phyloP scores from a whole-genome alignment of 2,888 invertebrate species.

The Tricholauxania praeusta region DNA sequence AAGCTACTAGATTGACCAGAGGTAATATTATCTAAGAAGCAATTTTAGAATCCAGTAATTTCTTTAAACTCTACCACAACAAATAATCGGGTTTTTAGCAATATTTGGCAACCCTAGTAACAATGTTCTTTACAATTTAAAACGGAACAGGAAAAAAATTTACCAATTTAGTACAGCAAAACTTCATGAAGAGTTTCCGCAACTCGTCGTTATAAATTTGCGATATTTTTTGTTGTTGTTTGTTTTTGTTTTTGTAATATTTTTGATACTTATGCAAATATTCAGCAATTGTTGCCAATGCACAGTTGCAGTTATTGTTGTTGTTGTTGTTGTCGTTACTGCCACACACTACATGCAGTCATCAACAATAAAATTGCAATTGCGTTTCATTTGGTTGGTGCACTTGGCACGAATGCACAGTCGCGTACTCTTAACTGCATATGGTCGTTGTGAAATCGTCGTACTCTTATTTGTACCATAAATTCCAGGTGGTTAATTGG shows the following conservation, averaged over 20 bases:
- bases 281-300: conserved; percentile 5
- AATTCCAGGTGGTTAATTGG: conserved; percentile 6
- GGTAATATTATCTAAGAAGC: too few species aligned
- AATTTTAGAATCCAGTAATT: too few species aligned
- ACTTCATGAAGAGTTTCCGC: too few species aligned
- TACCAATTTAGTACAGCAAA: too few species aligned
- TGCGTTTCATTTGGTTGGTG: conserved; percentile 5
- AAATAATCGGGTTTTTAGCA: too few species aligned
- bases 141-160: too few species aligned
- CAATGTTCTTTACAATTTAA: too few species aligned
- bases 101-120: too few species aligned
- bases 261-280: neutral
- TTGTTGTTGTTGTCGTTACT: neutral
- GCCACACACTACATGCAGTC: neutral
- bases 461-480: neutral
- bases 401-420: conserved; percentile 7
- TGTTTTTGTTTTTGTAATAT: neutral
- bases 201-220: neutral
- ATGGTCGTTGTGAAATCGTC: neutral
- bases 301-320: too few species aligned
- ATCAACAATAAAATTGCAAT: conserved; percentile 7
- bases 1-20: too few species aligned
- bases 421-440: conserved; percentile 1
- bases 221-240: neutral
- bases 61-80: too few species aligned